Conservation (phyloP, 2,113 vertebrate genomes). For the Enhydra lutris region DNA sequence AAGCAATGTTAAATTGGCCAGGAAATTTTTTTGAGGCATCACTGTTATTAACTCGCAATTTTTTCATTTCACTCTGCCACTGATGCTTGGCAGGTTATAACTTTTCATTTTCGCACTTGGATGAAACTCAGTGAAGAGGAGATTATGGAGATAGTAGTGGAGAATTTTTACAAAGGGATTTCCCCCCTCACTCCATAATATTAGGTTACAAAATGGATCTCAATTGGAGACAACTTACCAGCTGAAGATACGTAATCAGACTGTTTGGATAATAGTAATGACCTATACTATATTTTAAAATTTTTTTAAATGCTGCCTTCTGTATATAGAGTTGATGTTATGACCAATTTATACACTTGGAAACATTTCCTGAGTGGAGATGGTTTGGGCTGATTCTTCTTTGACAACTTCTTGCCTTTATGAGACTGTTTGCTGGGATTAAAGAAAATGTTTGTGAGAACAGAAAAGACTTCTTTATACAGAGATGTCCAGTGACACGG, state of each 20-base stretch:
- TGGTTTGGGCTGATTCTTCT: background rate
- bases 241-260: background rate
- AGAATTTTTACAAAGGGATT: slow-evolving; percentile 83
- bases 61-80: slow-evolving; percentile 91
- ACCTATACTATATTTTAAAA: background rate
- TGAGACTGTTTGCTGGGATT: background rate
- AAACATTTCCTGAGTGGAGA: background rate
- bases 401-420: background rate
- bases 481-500: background rate
- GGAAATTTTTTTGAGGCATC: slow-evolving; percentile 83
- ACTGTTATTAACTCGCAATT: slow-evolving; percentile 89
- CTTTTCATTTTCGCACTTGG: slow-evolving; percentile 92
- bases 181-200: slow-evolving; percentile 69
- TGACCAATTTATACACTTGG: background rate
- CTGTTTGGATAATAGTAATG: slow-evolving; percentile 11
- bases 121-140: slow-evolving; percentile 87
- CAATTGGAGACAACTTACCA: slow-evolving; percentile 56
- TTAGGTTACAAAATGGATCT: slow-evolving; percentile 57
- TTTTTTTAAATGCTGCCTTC: background rate
- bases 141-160: slow-evolving; percentile 87
- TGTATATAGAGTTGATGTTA: background rate
- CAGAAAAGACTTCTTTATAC: background rate
- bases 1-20: slow-evolving; percentile 88
- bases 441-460: slow-evolving; percentile 17
- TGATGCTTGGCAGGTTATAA: slow-evolving; percentile 92